Percentiles rank a stretch among this genome's conserved stretches.
These are phyloP conservation scores for Oscheius sp. DNA, from an alignment of 2,888 invertebrate genomes.

Conservation along the genomic window DNA sequence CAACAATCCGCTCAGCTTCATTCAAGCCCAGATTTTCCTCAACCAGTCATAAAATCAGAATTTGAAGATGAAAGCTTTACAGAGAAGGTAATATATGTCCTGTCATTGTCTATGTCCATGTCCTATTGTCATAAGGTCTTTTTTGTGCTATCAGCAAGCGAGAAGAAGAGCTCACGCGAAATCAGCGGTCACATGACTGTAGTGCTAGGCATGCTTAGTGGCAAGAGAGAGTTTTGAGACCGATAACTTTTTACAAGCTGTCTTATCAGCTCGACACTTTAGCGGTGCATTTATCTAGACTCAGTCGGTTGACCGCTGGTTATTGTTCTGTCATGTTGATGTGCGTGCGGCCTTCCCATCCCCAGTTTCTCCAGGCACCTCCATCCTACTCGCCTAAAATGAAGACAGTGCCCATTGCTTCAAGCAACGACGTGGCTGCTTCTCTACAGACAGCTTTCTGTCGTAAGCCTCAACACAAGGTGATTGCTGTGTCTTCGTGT, in stretches of 20 bases:
- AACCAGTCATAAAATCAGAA: constrained; percentile 40
- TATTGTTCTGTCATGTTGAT: constrained; percentile 26
- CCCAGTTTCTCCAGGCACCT: constrained; percentile 20
- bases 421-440: constrained; percentile 24
- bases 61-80: constrained; percentile 49
- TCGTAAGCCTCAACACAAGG: constrained; percentile 21
- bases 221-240: constrained; percentile 18
- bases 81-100: constrained; percentile 37
- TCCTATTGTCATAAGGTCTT: background rate
- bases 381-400: constrained; percentile 21
- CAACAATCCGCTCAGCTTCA: constrained; percentile 37
- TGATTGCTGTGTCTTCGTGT: no score
- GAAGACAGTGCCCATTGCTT: constrained; percentile 30
- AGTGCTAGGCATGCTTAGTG: constrained; percentile 17
- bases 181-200: constrained; percentile 21
- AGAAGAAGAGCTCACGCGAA: background rate
- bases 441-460: constrained; percentile 33
- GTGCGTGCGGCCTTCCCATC: constrained; percentile 26
- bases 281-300: constrained; percentile 6
- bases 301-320: constrained; percentile 18
- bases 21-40: constrained; percentile 36
- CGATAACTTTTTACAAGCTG: constrained; percentile 28
- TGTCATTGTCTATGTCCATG: constrained; percentile 1
- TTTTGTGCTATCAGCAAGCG: background rate
- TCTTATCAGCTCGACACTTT: constrained; percentile 23